Conservation (phyloP, 2,797 vertebrate species). For the Gallinago nigripennis region DNA sequence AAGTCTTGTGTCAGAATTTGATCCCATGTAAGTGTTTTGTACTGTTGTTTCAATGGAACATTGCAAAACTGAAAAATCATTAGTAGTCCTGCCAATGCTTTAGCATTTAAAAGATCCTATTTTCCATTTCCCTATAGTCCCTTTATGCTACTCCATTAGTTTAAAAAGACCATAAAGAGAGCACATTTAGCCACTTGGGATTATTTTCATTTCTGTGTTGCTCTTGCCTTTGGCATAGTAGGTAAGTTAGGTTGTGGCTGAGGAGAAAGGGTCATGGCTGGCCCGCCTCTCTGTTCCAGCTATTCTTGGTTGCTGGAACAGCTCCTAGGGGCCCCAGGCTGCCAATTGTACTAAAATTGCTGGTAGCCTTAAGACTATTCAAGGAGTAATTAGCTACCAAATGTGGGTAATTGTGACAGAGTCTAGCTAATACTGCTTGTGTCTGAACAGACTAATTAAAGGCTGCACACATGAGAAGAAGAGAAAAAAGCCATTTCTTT, state of each 20-base stretch:
- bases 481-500: background rate
- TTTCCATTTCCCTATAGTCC: conserved; percentile 37
- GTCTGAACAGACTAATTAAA: conserved; percentile 48
- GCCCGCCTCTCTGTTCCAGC: background rate
- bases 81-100: conserved; percentile 37
- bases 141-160: conserved; percentile 52
- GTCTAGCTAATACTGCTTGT: conserved; percentile 34
- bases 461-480: background rate
- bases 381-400: conserved; percentile 59
- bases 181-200: conserved; percentile 19
- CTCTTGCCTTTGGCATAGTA: conserved; percentile 51
- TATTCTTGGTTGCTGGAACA: conserved; percentile 63
- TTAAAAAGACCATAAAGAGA: conserved; percentile 53
- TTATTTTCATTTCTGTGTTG: conserved; percentile 39
- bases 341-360: conserved; percentile 44
- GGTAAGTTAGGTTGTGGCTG: conserved; percentile 36
- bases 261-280: conserved; percentile 47
- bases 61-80: conserved; percentile 52
- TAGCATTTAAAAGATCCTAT: conserved; percentile 44
- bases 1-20: conserved; percentile 29
- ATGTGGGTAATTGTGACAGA: conserved; percentile 57
- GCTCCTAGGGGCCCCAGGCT: conserved; percentile 54
- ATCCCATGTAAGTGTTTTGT: background rate
- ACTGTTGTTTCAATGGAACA: conserved; percentile 34
- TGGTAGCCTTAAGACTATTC: conserved; percentile 55